phyloP scores from a whole-genome alignment of 2,113 vertebrate genomes.

The Percina caprodes region DNA sequence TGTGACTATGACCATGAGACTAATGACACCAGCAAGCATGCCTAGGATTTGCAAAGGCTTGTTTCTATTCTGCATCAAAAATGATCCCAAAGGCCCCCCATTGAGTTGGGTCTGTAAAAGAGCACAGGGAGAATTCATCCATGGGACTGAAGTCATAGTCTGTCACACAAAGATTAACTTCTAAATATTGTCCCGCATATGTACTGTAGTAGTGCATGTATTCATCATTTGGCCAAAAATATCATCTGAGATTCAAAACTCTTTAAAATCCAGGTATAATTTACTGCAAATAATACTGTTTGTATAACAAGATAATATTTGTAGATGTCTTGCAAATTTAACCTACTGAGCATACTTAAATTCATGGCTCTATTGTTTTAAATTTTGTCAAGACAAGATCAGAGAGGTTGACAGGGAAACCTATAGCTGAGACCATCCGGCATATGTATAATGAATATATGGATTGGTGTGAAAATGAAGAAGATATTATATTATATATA shows the following conservation, averaged over 20 bases:
- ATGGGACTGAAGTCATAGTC: slow-evolving; percentile 80
- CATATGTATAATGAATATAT: slow-evolving; percentile 20
- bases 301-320: not conserved
- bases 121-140: slow-evolving; percentile 92
- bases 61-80: slow-evolving; percentile 96
- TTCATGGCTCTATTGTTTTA: not conserved
- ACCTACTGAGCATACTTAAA: not conserved
- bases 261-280: not conserved
- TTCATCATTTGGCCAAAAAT: slow-evolving; percentile 37
- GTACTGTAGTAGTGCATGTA: slow-evolving; percentile 25
- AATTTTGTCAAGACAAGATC: slow-evolving; percentile 82
- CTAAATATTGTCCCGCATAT: slow-evolving; percentile 1
- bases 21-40: slow-evolving; percentile 90
- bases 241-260: not conserved
- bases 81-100: slow-evolving; percentile 91
- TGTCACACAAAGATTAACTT: slow-evolving; percentile 55
- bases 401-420: slow-evolving; percentile 78
- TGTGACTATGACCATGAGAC: slow-evolving; percentile 90
- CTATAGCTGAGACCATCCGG: slow-evolving; percentile 62
- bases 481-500: too few species aligned
- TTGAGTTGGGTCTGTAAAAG: slow-evolving; percentile 95
- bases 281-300: not conserved
- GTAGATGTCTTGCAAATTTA: not conserved
- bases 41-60: slow-evolving; percentile 94
- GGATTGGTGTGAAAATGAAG: not conserved